phyloP scores from a whole-genome alignment of 1,140 invertebrate species.

The Trinorchestia longiramus region DNA sequence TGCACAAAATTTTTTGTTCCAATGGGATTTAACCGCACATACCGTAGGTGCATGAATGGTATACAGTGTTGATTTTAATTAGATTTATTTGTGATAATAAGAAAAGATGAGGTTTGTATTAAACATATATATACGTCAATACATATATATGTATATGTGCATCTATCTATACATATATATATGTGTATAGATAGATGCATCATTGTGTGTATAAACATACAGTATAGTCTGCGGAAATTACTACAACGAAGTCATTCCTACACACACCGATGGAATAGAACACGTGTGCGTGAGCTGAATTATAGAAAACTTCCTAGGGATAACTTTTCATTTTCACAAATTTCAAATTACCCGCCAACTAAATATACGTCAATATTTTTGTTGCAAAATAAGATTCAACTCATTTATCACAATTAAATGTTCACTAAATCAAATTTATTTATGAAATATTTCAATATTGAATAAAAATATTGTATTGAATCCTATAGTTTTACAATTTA shows the following conservation, averaged over 20 bases:
- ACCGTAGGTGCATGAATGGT: no score
- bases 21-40: no score
- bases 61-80: no score
- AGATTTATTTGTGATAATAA: no score
- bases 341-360: not conserved
- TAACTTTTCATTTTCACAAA: not conserved
- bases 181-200: no score
- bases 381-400: not conserved
- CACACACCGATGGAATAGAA: not conserved
- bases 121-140: no score
- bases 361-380: not conserved
- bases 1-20: no score
- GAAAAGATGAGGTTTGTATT: no score
- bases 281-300: not conserved
- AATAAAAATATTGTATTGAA: not conserved
- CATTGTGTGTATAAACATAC: no score
- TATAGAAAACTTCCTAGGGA: not conserved
- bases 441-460: not conserved
- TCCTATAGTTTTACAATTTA: not conserved
- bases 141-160: no score
- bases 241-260: not conserved
- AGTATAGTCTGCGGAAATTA: not conserved
- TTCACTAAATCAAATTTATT: not conserved
- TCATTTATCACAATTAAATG: not conserved
- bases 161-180: no score